Evolutionary conservation across 35 echinoderm and acorn worm genomes (phyloP), one percentile per base, ranked within the genome.

Genomic region (Holothuria glaberrima): DNA sequence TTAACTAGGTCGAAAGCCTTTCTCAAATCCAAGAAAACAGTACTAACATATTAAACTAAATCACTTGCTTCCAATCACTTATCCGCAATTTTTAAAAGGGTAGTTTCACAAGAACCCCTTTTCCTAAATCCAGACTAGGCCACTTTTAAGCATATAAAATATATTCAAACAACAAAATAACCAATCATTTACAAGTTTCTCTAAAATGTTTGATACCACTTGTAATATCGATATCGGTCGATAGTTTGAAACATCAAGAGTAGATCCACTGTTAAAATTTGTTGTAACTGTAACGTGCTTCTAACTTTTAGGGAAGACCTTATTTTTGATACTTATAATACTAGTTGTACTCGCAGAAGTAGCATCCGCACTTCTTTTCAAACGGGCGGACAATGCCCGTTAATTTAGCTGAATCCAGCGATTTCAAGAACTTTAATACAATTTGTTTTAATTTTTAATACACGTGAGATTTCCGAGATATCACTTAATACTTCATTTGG

Each of bases 211-310:
- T 72, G n/a, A 72, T 14, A 0, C 17, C 29, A 33, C 69, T 14
- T 16, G 69, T 72, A 72, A 72, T 61, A 61, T 61, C 12, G n/a
- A n/a, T 61, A 61, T 61, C 58, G 58, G 58, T 61, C 58, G 12
- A 59, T 59, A 59, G 58, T 21, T 20, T 24, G 68, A 71, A 20
- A 71, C 68, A 31, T 71, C 69, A 72, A 72, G 69, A 72, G 69
- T 30, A 1, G 5, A 72, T 1, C 0, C 69, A 33, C 69, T 2
- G 13, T 0, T 33, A 22, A 72, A 72, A 27, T 21, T 33, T 33
- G 69, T 16, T 27, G 29, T 72, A 72, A 72, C 69, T 72, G 17
- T 72, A 33, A 27, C 69, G 17, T n/a, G 58, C n/a, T 61, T 61
- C 3, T n/a, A 61, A 61, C 58, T 61, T 61, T 61, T 61, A 61